Base-by-base conservation (phyloP, 2,797 vertebrate species). In the Luscinia megarhynchos region DNA sequence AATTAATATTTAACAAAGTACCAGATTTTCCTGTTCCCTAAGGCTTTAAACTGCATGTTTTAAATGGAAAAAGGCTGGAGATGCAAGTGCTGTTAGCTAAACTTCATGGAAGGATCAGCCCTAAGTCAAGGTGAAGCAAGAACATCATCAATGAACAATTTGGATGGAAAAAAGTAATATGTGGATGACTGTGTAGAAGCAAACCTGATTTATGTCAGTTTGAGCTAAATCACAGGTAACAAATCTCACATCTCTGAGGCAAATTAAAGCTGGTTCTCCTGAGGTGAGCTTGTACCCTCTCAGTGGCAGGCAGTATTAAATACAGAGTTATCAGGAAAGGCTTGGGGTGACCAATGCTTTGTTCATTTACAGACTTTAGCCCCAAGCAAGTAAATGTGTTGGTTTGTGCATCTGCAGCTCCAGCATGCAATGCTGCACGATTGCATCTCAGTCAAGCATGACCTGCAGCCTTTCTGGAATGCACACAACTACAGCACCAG, bases 341-440 rank as follows among this genome's bases (percentile, higher is more conserved):
- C 45, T 29, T 1, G 1, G 12, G 34, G 24, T 46, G 26, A 11
- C 17, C 30, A 32, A 0, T 3, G 20, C n/a, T 73, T 51, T 68
- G 36, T 5, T 61, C 5, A 4, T 61, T 53, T 48, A 11, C n/a
- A 67, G 18, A 2, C 24, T 75, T 59, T 5, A 73, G 55, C n/a
- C 67, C 27, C 41, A 72, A 5, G 46, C 16, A 27, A 62, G 10
- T 59, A 2, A 34, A 68, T 41, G 1, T 15, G 9, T 46, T 43
- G 51, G 4, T 24, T 13, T 43, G 61, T 38, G 45, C 10, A 13
- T 54, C 34, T 88, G 63, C n/a, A 76, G 22, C 62, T 22, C 15
- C 40, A 53, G 53, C 45, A 6, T 32, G 58, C 9, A 1, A 4
- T 40, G n/a, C 48, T 50, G 18, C 54, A 12, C 0, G 10, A 3